Evolutionary conservation across 1,140 invertebrate genomes (phyloP).

Genomic region (Orius insidiosus): DNA sequence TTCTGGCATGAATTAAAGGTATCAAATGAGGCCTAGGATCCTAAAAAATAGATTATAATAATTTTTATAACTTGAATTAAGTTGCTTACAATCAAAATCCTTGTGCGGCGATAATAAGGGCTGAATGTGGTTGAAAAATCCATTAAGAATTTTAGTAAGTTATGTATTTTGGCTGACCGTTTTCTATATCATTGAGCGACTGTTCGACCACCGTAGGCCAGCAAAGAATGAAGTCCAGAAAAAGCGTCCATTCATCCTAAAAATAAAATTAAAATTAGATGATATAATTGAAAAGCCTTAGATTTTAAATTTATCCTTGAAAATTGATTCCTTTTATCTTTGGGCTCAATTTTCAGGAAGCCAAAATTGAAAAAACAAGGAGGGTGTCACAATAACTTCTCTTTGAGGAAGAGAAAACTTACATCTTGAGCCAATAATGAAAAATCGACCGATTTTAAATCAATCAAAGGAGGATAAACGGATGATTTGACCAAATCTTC

Average conservation of each 20-base stretch:
- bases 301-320: too few species aligned
- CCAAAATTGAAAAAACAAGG: too few species aligned
- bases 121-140: constrained; percentile 30
- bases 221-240: too few species aligned
- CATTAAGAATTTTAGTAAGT: too few species aligned
- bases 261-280: not conserved
- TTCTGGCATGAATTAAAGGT: constrained; percentile 40
- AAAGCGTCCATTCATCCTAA: too few species aligned
- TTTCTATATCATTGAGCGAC: too few species aligned
- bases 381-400: too few species aligned
- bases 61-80: constrained; percentile 20
- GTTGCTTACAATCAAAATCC: constrained; percentile 47
- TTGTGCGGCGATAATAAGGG: constrained; percentile 47
- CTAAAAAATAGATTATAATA: constrained; percentile 26
- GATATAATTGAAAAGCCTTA: not conserved
- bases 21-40: constrained; percentile 40
- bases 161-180: too few species aligned
- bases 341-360: too few species aligned
- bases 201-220: too few species aligned
- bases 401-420: too few species aligned
- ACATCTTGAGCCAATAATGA: constrained; percentile 6
- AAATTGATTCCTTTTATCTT: too few species aligned
- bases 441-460: constrained; percentile 4
- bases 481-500: not conserved
- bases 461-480: constrained; percentile 4